phyloP scores from a whole-genome alignment of 2,113 vertebrate species.

The Upupa epops region DNA sequence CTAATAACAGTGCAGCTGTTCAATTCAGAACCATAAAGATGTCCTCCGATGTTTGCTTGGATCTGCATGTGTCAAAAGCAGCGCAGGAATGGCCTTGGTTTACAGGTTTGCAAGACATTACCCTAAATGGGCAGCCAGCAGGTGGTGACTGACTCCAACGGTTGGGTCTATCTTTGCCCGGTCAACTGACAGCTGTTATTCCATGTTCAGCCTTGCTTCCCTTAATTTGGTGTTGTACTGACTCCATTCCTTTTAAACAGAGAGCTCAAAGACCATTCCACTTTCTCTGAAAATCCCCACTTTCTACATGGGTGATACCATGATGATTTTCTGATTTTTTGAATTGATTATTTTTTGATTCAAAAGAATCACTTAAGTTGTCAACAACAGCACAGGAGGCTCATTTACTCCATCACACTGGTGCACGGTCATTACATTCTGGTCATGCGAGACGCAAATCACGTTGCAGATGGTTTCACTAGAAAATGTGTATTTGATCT shows the following conservation, averaged over 20 bases:
- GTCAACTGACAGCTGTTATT: neutral
- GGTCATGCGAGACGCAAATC: neutral
- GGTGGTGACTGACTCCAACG: neutral
- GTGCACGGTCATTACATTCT: neutral
- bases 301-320: neutral
- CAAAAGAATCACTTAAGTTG: neutral
- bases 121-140: neutral
- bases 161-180: neutral
- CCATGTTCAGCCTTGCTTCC: neutral
- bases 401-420: neutral
- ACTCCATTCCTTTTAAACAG: neutral
- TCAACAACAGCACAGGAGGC: neutral
- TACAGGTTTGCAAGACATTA: neutral
- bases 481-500: neutral
- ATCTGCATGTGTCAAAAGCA: neutral
- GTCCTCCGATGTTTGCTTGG: neutral
- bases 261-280: neutral
- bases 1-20: constrained; percentile 42
- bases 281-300: neutral
- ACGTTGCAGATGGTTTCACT: constrained; percentile 23
- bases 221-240: neutral
- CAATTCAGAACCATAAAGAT: neutral
- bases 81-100: neutral
- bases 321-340: neutral
- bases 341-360: too few species aligned